phyloP scores from a whole-genome alignment of 1,140 invertebrate species.

The Megalonaias nervosa region DNA sequence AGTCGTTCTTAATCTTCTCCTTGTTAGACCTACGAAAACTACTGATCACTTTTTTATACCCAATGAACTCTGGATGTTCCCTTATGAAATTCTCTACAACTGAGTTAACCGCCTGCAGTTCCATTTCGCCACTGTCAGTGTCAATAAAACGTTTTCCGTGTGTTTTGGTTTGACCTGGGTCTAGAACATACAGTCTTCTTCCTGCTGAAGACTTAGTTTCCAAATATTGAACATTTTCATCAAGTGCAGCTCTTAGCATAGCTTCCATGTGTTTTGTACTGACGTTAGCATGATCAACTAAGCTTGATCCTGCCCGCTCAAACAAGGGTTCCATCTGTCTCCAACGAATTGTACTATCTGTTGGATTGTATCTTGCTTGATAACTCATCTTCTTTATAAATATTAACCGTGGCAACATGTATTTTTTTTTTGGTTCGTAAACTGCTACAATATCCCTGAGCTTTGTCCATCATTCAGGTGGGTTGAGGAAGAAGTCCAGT shows the following conservation, averaged over 20 bases:
- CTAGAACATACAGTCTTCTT: constrained; percentile 34
- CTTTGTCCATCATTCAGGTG: constrained; percentile 30
- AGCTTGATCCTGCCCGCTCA: constrained; percentile 12
- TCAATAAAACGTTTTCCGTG: constrained; percentile 41
- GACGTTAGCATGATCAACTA: constrained; percentile 29
- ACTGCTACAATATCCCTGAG: constrained; percentile 10
- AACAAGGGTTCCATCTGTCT: constrained; percentile 32
- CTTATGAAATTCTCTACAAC: constrained; percentile 17
- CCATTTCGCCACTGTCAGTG: constrained; percentile 32
- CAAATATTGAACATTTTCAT: constrained; percentile 51
- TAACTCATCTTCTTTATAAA: constrained; percentile 19
- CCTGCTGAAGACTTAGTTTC: constrained; percentile 36
- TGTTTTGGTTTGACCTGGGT: too few relatives aligned
- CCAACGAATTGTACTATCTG: constrained; percentile 34
- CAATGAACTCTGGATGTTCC: constrained; percentile 45
- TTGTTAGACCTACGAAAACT: constrained; percentile 3
- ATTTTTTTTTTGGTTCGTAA: constrained; percentile 17
- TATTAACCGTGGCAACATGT: constrained; percentile 16
- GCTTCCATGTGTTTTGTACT: constrained; percentile 34
- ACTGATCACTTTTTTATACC: constrained; percentile 38
- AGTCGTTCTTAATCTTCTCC: constrained; percentile 2
- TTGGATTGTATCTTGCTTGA: constrained; percentile 20
- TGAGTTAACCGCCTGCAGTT: constrained; percentile 21
- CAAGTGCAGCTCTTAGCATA: constrained; percentile 36
- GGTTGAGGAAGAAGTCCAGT: constrained; percentile 32